Evolutionary conservation across 2,888 invertebrate genomes (phyloP).

Genomic region (Acanthosoma haemorrhoidale): DNA sequence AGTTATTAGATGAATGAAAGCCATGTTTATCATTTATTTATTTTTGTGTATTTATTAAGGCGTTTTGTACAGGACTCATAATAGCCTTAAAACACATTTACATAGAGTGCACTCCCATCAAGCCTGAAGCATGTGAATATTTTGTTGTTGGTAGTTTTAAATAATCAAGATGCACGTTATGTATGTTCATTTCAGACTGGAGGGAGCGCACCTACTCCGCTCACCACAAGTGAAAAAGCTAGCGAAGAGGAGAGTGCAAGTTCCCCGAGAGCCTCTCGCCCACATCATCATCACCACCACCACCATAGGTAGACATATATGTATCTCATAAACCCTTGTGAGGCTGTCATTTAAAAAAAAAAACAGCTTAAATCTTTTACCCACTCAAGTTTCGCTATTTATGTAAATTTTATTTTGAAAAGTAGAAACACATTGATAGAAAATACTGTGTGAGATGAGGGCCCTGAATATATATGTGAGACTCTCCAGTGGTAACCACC

Average conservation of each 20-base stretch:
- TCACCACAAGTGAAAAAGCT: constrained; percentile 30
- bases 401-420: too few relatives aligned
- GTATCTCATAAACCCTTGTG: too few relatives aligned
- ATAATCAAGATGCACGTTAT: neutral
- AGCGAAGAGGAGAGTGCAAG: constrained; percentile 39
- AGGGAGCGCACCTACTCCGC: neutral
- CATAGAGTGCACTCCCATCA: neutral
- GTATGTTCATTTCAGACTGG: neutral
- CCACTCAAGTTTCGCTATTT: too few relatives aligned
- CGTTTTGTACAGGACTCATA: neutral
- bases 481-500: too few relatives aligned
- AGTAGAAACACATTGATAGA: too few relatives aligned
- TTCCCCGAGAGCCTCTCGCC: constrained; percentile 46
- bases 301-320: constrained; percentile 44
- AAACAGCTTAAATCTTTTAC: too few relatives aligned
- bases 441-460: too few relatives aligned
- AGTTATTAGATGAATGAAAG: neutral
- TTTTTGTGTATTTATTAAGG: neutral
- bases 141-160: neutral
- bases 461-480: too few relatives aligned
- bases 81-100: neutral
- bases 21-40: neutral
- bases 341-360: too few relatives aligned
- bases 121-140: constrained; percentile 3
- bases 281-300: constrained; percentile 48